Evolutionary conservation across 2,113 vertebrate genomes (phyloP).

Genomic region (Anhinga anhinga): DNA sequence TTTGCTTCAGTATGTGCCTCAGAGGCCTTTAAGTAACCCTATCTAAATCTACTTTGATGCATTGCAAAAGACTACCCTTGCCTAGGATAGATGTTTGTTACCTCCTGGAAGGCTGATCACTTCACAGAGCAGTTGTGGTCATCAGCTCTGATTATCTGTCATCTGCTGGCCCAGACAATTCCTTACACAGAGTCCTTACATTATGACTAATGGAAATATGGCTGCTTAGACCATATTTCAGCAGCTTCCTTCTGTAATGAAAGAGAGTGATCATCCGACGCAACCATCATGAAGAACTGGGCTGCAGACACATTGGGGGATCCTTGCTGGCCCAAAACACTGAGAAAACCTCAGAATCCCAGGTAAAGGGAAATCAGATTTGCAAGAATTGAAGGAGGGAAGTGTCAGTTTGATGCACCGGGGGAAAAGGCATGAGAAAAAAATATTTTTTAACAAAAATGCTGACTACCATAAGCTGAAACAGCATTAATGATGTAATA

Average conservation of each 20-base stretch:
- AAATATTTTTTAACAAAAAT: background rate
- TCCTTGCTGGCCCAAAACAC: background rate
- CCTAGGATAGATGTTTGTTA: background rate
- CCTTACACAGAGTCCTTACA: background rate
- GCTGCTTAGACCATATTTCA: background rate
- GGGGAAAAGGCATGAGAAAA: background rate
- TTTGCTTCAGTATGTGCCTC: background rate
- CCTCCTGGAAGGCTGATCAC: background rate
- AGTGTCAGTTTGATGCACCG: background rate
- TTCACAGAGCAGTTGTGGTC: background rate
- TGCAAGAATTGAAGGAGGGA: background rate
- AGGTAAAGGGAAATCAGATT: background rate
- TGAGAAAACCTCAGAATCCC: background rate
- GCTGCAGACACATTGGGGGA: background rate
- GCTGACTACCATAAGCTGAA: background rate
- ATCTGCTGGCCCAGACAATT: background rate
- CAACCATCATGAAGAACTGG: fast-evolving
- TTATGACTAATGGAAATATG: background rate
- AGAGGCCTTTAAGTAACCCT: background rate
- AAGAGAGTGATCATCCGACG: background rate
- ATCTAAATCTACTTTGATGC: background rate
- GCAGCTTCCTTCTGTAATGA: background rate
- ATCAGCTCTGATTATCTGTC: background rate
- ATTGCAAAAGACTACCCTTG: background rate
- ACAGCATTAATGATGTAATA: background rate